A percentile compares a stretch with the other conserved stretches of the same genome.
These are phyloP conservation scores for Hedya salicella DNA, from an alignment of 2,888 invertebrate species.

Conservation along the genomic window DNA sequence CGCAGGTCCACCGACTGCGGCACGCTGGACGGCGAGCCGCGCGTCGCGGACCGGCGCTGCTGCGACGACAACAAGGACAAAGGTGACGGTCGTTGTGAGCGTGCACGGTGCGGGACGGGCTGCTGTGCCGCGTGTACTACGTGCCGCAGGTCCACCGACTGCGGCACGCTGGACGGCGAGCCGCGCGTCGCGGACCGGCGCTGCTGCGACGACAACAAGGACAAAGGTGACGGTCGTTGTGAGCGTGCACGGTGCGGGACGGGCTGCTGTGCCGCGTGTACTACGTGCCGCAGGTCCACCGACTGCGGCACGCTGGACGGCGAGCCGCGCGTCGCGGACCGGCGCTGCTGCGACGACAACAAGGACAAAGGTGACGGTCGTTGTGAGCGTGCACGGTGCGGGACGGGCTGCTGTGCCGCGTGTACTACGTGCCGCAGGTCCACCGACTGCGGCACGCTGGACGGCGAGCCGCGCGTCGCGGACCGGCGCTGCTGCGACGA, in stretches of 20 bases:
- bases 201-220: slow-evolving; percentile 60
- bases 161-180: slow-evolving; percentile 78
- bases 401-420: slow-evolving; percentile 94
- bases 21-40: slow-evolving; percentile 56
- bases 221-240: slow-evolving; percentile 54
- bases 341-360: slow-evolving; percentile 59
- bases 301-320: slow-evolving; percentile 86
- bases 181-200: slow-evolving; percentile 43
- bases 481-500: slow-evolving; percentile 60
- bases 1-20: slow-evolving; percentile 94
- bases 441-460: slow-evolving; percentile 88
- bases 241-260: slow-evolving; percentile 72
- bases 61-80: slow-evolving; percentile 60
- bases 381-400: slow-evolving; percentile 49
- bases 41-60: slow-evolving; percentile 48
- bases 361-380: slow-evolving; percentile 54
- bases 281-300: slow-evolving; percentile 96
- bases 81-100: slow-evolving; percentile 50
- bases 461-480: slow-evolving; percentile 39
- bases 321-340: slow-evolving; percentile 33
- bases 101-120: slow-evolving; percentile 85
- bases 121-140: slow-evolving; percentile 95
- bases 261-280: slow-evolving; percentile 96
- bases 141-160: slow-evolving; percentile 96
- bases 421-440: slow-evolving; percentile 97